Conservation (phyloP, 92 coral and sea anemone genomes). For the Porites divaricata region DNA sequence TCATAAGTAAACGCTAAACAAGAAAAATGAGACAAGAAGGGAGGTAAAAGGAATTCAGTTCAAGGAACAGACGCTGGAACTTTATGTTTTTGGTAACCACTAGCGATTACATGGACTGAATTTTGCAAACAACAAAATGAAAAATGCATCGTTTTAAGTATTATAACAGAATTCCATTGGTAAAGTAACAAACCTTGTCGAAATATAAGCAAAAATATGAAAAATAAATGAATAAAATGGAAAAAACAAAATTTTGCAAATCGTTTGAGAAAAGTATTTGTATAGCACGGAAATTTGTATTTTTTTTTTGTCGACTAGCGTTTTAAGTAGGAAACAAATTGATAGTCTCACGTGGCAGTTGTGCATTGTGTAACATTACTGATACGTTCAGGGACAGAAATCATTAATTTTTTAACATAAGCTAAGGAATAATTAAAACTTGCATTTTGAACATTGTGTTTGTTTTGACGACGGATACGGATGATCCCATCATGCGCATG, state of each 20-base stretch:
- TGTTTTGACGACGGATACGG: neutral
- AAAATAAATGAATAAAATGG: neutral
- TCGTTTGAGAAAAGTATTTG: neutral
- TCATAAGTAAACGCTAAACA: no score
- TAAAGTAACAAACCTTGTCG: neutral
- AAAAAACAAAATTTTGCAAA: neutral
- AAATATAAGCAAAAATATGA: neutral
- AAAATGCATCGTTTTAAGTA: neutral
- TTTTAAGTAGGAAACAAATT: neutral
- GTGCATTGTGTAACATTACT: neutral
- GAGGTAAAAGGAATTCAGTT: neutral
- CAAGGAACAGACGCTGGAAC: slow-evolving; percentile 15
- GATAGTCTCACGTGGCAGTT: neutral
- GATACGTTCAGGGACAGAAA: slow-evolving; percentile 25
- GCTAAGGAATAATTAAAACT: neutral
- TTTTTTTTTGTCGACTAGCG: neutral
- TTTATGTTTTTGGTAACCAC: slow-evolving; percentile 7
- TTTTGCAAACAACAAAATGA: neutral
- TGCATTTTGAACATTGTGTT: neutral
- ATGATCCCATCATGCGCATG: neutral
- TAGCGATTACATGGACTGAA: slow-evolving; percentile 38
- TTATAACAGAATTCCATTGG: slow-evolving; percentile 4
- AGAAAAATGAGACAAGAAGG: neutral
- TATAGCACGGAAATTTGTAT: neutral
- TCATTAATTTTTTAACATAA: slow-evolving; percentile 38